phyloP scores from a whole-genome alignment of 2,113 vertebrate genomes.

The Myanophis thanlyinensis region DNA sequence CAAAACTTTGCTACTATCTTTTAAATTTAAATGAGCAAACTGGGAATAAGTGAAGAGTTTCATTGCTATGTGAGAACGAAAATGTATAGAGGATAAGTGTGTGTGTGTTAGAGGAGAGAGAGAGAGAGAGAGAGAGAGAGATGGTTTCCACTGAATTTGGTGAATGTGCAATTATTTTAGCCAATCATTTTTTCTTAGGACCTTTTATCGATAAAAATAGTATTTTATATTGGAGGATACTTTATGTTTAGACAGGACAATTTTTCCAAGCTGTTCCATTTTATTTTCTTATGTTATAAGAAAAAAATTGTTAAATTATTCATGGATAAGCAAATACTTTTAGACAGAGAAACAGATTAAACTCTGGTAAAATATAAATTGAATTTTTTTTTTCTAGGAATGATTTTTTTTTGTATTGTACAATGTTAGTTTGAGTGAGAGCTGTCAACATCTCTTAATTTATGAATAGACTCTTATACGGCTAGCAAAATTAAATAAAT shows the following conservation, averaged over 20 bases:
- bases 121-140: background rate
- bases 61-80: background rate
- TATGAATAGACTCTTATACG: no score
- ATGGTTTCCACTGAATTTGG: background rate
- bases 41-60: background rate
- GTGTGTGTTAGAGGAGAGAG: background rate
- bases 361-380: no score
- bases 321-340: background rate
- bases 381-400: no score
- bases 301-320: background rate
- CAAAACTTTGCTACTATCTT: background rate
- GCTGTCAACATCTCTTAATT: no score
- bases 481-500: background rate
- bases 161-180: background rate
- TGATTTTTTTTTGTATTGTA: no score
- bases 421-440: no score
- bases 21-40: background rate
- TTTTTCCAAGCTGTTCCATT: background rate
- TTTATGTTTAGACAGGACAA: background rate
- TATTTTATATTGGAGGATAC: background rate
- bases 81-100: background rate
- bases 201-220: background rate
- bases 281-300: background rate
- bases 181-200: background rate
- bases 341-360: no score